These are phyloP conservation scores for Gadus macrocephalus DNA, from an alignment of 2,113 vertebrate species.

Conservation along the genomic window DNA sequence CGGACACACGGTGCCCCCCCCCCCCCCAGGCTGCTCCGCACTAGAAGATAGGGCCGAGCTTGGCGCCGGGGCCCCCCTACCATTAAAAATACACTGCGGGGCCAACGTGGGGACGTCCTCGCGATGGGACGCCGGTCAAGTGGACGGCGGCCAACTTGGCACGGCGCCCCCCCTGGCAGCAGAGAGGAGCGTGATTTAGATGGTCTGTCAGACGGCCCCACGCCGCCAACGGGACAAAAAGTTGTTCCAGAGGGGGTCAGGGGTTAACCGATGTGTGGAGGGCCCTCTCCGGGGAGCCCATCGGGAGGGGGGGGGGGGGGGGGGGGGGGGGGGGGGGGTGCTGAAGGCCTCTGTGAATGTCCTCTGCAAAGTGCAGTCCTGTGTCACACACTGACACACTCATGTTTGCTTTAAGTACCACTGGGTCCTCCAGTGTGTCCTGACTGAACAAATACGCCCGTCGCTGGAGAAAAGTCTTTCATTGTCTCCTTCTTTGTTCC, in stretches of 20 bases:
- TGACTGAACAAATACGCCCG: constrained; percentile 16
- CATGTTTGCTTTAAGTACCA: constrained; percentile 58
- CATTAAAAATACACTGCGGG: no score
- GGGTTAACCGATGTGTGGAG: constrained; percentile 66
- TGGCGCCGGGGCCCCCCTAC: no score
- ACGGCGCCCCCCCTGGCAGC: no score
- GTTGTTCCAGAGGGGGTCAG: constrained; percentile 53
- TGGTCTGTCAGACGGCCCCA: constrained; percentile 61
- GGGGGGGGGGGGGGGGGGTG: constrained; percentile 7
- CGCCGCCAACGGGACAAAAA: constrained; percentile 43
- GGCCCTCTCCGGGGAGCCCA: constrained; percentile 53
- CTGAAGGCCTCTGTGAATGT: constrained; percentile 43
- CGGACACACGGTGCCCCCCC: no score
- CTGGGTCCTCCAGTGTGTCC: constrained; percentile 44
- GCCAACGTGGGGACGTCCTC: no score
- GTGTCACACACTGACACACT: constrained; percentile 60
- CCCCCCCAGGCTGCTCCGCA: no score
- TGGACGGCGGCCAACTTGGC: no score
- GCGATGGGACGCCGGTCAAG: no score
- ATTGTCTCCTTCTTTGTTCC: constrained; percentile 56
- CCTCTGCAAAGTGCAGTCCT: constrained; percentile 65
- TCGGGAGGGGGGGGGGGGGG: constrained; percentile 34
- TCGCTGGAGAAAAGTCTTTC: constrained; percentile 29
- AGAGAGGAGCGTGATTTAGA: constrained; percentile 52
- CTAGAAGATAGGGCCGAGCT: no score